phyloP scores from a whole-genome alignment of 2,888 invertebrate genomes.

The Agelastica alni region DNA sequence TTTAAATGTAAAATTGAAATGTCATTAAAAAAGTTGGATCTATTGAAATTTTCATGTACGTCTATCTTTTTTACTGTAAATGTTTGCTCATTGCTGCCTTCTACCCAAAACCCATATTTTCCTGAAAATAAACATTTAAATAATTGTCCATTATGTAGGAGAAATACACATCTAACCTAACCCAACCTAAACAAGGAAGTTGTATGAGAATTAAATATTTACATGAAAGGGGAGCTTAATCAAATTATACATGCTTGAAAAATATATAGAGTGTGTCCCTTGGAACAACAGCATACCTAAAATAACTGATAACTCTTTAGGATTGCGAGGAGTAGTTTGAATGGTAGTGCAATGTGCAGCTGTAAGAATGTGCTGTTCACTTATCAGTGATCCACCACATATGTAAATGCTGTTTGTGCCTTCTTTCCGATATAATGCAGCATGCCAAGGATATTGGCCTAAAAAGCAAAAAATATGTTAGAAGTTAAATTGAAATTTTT shows the following conservation, averaged over 20 bases:
- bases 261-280: no score
- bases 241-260: no score
- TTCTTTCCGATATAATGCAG: constrained; percentile 60
- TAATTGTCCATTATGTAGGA: no score
- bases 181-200: no score
- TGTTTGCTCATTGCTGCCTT: constrained; percentile 23
- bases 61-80: constrained; percentile 38
- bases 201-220: no score
- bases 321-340: constrained; percentile 41
- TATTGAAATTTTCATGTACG: constrained; percentile 54
- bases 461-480: no score
- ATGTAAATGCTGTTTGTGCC: constrained; percentile 60
- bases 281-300: constrained; percentile 51
- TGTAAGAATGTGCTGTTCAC: constrained; percentile 61
- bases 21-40: constrained; percentile 56
- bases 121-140: no score
- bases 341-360: constrained; percentile 67
- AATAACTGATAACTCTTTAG: constrained; percentile 47
- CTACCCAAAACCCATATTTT: constrained; percentile 25
- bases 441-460: constrained; percentile 71
- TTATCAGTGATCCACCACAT: constrained; percentile 67
- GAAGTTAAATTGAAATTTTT: no score
- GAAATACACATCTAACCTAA: no score
- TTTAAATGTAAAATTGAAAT: constrained; percentile 61
- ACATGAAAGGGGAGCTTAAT: no score